These are phyloP conservation scores for Tricholaema leucomelas DNA, from an alignment of 2,113 vertebrate species.

Conservation along the genomic window DNA sequence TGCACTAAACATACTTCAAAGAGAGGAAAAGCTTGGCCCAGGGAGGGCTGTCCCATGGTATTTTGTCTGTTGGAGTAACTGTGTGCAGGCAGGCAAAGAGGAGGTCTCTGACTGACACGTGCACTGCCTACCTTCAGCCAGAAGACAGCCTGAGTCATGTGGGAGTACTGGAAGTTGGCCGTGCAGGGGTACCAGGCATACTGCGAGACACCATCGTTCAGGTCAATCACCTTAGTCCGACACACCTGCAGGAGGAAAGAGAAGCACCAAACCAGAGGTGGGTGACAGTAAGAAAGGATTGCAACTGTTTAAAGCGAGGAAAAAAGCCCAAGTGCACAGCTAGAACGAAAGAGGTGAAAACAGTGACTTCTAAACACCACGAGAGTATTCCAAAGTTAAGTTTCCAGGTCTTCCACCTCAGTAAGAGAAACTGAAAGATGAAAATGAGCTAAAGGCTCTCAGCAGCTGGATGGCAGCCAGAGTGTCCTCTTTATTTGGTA, in stretches of 20 bases:
- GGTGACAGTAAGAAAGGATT: neutral
- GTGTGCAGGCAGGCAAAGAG: neutral
- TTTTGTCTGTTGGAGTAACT: neutral
- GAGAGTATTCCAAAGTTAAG: neutral
- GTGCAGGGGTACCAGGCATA: constrained; percentile 96
- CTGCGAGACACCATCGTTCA: constrained; percentile 89
- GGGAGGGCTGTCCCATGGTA: neutral
- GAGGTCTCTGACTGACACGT: neutral
- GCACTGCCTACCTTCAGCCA: constrained; percentile 87
- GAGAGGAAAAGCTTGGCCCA: neutral
- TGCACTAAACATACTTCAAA: neutral
- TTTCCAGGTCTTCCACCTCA: neutral
- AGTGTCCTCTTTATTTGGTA: neutral
- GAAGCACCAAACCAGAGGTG: neutral
- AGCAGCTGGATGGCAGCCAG: neutral
- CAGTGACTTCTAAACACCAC: fast-evolving
- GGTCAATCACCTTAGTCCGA: constrained; percentile 92
- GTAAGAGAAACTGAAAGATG: neutral
- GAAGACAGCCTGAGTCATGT: constrained; percentile 78
- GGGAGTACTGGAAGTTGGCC: constrained; percentile 75
- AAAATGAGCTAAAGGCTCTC: neutral
- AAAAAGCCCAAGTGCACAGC: neutral
- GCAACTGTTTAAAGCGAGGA: neutral
- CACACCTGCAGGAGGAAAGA: constrained; percentile 78
- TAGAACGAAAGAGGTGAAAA: neutral